A percentile compares a stretch with the other conserved stretches of the same genome.
phyloP scores from a whole-genome alignment of 2,113 vertebrate genomes.

The Sinocyclocheilus anshuiensis region DNA sequence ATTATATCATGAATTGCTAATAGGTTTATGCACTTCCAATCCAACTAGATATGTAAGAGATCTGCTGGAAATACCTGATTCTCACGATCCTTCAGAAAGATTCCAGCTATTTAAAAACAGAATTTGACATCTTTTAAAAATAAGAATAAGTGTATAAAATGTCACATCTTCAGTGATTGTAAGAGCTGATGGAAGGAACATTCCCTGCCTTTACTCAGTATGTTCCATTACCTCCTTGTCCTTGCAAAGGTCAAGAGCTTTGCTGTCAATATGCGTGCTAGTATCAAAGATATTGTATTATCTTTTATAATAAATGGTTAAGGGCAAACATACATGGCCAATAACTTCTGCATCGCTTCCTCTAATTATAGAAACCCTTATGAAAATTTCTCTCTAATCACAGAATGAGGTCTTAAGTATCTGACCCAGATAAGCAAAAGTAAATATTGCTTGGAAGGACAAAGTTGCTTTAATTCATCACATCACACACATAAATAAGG shows the following conservation, averaged over 20 bases:
- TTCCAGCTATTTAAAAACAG: neutral
- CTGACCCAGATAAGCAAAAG: neutral
- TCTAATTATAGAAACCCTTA: neutral
- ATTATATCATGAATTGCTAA: neutral
- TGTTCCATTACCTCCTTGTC: neutral
- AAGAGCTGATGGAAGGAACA: neutral
- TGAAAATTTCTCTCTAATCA: slow-evolving; percentile 1
- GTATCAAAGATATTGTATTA: neutral
- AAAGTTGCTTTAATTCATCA: neutral
- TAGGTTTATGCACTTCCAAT: neutral
- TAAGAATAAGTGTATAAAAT: neutral
- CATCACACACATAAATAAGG: neutral
- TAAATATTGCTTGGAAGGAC: slow-evolving; percentile 16
- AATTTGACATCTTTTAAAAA: neutral
- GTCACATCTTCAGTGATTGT: neutral
- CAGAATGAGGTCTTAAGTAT: neutral
- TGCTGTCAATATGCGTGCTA: neutral
- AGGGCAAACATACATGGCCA: neutral
- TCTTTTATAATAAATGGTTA: neutral
- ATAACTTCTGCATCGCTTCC: neutral
- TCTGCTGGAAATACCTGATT: neutral
- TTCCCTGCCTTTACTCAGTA: neutral
- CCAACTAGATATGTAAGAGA: neutral
- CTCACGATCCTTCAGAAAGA: neutral
- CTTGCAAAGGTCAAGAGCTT: neutral